Evolutionary conservation across 1,140 invertebrate species (phyloP).

Genomic region (Cryptotermes secundus): DNA sequence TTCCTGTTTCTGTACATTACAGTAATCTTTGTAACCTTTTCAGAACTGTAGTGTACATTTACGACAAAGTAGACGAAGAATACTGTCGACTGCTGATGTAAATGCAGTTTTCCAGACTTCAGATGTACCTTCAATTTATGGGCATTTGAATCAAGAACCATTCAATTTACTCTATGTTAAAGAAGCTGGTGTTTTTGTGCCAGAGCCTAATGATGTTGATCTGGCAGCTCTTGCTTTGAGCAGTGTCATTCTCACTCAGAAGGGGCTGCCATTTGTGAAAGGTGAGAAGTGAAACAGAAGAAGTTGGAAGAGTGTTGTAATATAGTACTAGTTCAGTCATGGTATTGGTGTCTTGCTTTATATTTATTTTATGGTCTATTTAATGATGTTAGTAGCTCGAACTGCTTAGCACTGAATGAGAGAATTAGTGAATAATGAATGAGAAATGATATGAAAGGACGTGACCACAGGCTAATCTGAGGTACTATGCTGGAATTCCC

Average conservation of each 20-base stretch:
- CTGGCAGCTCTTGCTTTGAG: slow-evolving; percentile 9
- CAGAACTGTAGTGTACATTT: slow-evolving; percentile 25
- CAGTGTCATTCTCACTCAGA: neutral
- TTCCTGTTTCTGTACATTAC: too few relatives aligned
- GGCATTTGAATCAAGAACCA: slow-evolving; percentile 13
- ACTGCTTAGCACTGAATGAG: too few relatives aligned
- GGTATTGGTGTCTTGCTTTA: too few relatives aligned
- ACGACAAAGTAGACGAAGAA: slow-evolving; percentile 17
- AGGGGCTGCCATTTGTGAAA: neutral
- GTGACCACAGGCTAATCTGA: too few relatives aligned
- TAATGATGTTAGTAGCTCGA: too few relatives aligned
- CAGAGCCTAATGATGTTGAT: neutral
- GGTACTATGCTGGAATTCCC: too few relatives aligned
- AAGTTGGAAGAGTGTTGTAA: too few relatives aligned
- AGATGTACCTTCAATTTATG: slow-evolving; percentile 14
- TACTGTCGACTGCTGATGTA: neutral
- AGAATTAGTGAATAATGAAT: too few relatives aligned
- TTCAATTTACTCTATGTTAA: neutral
- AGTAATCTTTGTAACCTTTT: neutral
- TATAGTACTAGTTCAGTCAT: too few relatives aligned
- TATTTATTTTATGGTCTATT: too few relatives aligned
- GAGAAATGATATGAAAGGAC: too few relatives aligned
- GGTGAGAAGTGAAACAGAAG: neutral
- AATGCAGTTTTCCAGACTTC: slow-evolving; percentile 23
- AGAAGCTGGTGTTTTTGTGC: neutral